phyloP scores from a whole-genome alignment of 2,113 vertebrate species.

The Mustela lutreola region DNA sequence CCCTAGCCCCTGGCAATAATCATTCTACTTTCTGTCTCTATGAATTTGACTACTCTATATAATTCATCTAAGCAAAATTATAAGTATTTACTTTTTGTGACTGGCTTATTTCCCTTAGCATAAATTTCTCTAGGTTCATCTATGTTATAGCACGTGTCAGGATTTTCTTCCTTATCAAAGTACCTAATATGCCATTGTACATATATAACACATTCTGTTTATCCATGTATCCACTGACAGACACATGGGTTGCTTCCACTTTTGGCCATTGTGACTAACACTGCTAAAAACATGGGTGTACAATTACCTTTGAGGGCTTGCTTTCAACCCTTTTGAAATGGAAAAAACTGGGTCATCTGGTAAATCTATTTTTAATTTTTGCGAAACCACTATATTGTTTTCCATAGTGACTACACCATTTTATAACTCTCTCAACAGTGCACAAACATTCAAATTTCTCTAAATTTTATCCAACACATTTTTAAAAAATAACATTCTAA shows the following conservation, averaged over 20 bases:
- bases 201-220: background rate
- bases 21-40: background rate
- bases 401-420: background rate
- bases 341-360: background rate
- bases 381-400: background rate
- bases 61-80: background rate
- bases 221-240: background rate
- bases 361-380: background rate
- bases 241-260: background rate
- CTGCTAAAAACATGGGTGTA: background rate
- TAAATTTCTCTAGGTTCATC: background rate
- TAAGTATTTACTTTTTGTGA: background rate
- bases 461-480: background rate
- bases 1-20: background rate
- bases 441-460: background rate
- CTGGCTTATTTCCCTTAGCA: background rate
- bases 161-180: slow-evolving; percentile 21
- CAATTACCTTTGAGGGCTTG: background rate
- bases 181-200: background rate
- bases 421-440: background rate
- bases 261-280: background rate
- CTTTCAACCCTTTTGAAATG: background rate
- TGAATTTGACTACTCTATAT: background rate
- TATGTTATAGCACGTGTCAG: background rate
- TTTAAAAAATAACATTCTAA: background rate